Evolutionary conservation across 2,113 vertebrate species (phyloP).

Genomic region (Passer domesticus): DNA sequence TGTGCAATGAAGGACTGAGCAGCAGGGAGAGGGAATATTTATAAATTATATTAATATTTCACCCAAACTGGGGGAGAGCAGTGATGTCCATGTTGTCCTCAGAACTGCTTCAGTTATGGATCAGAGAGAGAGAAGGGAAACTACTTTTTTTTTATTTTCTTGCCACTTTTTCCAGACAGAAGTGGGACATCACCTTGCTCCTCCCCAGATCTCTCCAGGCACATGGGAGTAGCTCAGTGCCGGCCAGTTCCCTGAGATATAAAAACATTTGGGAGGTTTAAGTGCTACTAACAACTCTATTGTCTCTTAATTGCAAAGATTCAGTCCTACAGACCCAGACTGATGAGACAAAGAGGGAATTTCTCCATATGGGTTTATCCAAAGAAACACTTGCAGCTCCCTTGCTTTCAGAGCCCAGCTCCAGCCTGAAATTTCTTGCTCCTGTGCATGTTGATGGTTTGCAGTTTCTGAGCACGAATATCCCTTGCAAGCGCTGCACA

Average conservation of each 20-base stretch:
- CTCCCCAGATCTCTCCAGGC: background rate
- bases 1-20: background rate
- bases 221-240: background rate
- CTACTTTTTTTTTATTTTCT: background rate
- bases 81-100: background rate
- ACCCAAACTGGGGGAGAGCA: no score
- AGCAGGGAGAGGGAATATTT: background rate
- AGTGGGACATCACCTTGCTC: background rate
- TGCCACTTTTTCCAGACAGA: background rate
- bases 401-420: background rate
- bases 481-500: accelerated
- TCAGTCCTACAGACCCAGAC: background rate
- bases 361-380: background rate
- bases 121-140: background rate
- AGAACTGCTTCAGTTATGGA: background rate
- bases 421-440: background rate
- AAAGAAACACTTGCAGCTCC: background rate
- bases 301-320: background rate
- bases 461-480: accelerated
- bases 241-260: background rate
- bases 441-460: no score
- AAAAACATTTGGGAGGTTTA: background rate
- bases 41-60: background rate
- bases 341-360: background rate
- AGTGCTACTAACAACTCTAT: background rate